Base-by-base conservation (phyloP, 2,888 invertebrate genomes). In the Erebia ligea region DNA sequence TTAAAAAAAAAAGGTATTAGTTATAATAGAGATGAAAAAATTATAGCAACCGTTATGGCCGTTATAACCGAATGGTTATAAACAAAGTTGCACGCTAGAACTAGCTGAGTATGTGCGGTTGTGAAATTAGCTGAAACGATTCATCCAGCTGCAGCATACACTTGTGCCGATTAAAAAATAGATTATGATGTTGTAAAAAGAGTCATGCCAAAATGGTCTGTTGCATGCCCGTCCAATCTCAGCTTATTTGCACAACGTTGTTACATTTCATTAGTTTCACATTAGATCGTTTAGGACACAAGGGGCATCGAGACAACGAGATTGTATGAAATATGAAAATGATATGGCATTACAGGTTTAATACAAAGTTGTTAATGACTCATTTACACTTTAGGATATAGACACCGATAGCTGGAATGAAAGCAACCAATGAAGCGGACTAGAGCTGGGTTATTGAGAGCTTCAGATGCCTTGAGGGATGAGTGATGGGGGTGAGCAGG, bases 171-270 rank as follows among this genome's bases (percentile, higher is more conserved):
- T 73, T 70, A 73, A 70, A 73, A 70, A 76, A 73, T 58, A 69
- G 52, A 73, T 67, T 66, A 73, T 69, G 71, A 77, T 75, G 77
- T 76, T 64, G 77, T 75, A 79, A 77, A 77, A 80, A 81, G 77
- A 77, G 71, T 79, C 88, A 90, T 90, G 91, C 89, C 79, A 76
- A 81, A 81, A 79, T 75, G 77, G 75, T 75, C 77, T 78, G 73
- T 84, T 85, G 90, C 84, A 84, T 90, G 90, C 86, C 90, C 89
- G 90, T 88, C 89, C 91, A 87, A 90, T 91, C 87, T 91, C 91
- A 91, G 92, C 90, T 89, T 86, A 90, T 90, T 90, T 88, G 79
- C 90, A 91, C 91, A 89, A 88, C 88, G 70, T 73, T n/a, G n/a
- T 54, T 62, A 42, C n/a, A 63, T 72, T 71, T 72, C 17, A 17